A percentile compares a stretch with the other conserved stretches of the same genome.
These are phyloP conservation scores for Ochropacha duplaris DNA, from an alignment of 2,888 invertebrate genomes.

Conservation along the genomic window DNA sequence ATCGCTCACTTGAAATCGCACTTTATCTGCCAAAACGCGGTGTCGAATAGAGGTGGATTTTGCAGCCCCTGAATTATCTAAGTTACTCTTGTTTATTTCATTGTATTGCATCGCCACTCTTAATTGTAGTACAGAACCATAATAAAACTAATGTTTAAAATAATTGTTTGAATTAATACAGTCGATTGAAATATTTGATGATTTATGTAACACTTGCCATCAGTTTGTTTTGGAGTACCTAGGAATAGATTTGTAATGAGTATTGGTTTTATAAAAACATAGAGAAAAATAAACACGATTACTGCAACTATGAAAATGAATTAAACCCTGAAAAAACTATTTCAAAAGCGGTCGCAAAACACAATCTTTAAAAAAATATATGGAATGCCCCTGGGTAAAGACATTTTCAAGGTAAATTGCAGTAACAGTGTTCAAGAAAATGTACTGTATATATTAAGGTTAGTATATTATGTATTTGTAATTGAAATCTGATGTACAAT, in stretches of 20 bases:
- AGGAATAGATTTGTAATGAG: neutral
- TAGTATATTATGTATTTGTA: constrained; percentile 59
- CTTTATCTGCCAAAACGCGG: constrained; percentile 77
- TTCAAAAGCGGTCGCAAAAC: neutral
- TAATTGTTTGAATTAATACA: too few species aligned
- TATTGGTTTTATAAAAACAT: neutral
- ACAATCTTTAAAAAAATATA: neutral
- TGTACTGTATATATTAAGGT: constrained; percentile 63
- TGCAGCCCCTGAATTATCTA: constrained; percentile 43
- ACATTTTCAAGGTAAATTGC: neutral
- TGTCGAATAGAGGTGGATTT: constrained; percentile 55
- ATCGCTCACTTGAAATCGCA: constrained; percentile 79
- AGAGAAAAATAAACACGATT: neutral
- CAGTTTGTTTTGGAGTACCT: constrained; percentile 7
- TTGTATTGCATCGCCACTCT: constrained; percentile 24
- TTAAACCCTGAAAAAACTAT: neutral
- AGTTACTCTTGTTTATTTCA: constrained; percentile 45
- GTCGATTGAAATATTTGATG: constrained; percentile 15
- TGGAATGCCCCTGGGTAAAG: neutral
- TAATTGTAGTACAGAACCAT: constrained; percentile 21
- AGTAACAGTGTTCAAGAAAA: constrained; percentile 12
- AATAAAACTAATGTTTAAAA: neutral
- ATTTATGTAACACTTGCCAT: constrained; percentile 26
- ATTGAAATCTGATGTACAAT: constrained; percentile 80
- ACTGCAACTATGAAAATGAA: neutral